Evolutionary conservation across 1,140 invertebrate genomes (phyloP).

Genomic region (Nasonia vitripennis): DNA sequence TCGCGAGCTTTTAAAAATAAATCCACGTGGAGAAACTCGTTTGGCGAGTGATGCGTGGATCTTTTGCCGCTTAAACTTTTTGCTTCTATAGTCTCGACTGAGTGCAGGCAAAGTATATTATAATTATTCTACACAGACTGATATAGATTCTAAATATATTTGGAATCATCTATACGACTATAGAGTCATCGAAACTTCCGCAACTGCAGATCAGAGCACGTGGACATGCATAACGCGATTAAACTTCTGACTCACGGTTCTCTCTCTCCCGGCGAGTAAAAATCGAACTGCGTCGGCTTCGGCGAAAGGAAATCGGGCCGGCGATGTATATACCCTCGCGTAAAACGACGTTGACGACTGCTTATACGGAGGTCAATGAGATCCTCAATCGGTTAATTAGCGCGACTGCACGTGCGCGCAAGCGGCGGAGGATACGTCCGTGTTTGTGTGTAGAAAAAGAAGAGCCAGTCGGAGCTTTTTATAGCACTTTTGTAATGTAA

Average conservation of each 20-base stretch:
- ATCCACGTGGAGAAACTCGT: background rate
- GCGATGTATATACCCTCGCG: background rate
- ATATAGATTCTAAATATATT: too few species aligned
- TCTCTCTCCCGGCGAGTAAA: background rate
- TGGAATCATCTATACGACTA: too few species aligned
- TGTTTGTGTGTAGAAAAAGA: background rate
- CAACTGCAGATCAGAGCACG: background rate
- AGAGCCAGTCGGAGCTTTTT: background rate
- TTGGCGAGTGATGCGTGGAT: too few species aligned
- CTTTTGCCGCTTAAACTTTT: too few species aligned
- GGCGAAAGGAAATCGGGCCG: background rate
- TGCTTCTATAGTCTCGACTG: too few species aligned
- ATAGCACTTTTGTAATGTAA: too few species aligned
- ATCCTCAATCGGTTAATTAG: conserved; percentile 56
- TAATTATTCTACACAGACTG: too few species aligned
- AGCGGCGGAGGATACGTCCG: background rate
- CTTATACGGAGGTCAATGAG: conserved; percentile 12
- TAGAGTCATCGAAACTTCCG: background rate
- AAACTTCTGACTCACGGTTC: background rate
- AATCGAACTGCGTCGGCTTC: background rate
- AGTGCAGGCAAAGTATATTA: too few species aligned
- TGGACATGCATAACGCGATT: background rate
- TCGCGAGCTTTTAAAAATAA: background rate
- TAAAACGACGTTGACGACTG: background rate
- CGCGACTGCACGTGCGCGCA: background rate